These are phyloP conservation scores for Zaprionus capensis DNA, from an alignment of 1,140 invertebrate species.

Conservation along the genomic window DNA sequence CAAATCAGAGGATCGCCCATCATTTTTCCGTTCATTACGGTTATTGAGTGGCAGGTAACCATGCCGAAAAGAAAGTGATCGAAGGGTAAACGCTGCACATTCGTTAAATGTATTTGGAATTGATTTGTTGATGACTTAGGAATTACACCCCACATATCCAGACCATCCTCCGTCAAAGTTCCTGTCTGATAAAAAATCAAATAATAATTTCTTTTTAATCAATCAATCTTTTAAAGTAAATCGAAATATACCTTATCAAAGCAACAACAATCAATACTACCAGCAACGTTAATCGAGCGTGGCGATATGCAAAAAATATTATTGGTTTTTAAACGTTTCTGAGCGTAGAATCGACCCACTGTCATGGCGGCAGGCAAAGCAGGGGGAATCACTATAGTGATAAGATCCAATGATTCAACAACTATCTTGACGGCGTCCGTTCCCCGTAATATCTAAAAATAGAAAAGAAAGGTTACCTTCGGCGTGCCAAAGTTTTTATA, in stretches of 20 bases:
- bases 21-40: constrained; percentile 91
- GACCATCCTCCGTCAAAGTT: constrained; percentile 94
- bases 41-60: constrained; percentile 95
- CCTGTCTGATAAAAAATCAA: constrained; percentile 89
- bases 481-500: no score
- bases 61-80: constrained; percentile 89
- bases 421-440: constrained; percentile 87
- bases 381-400: constrained; percentile 97
- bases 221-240: constrained; percentile 23
- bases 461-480: not conserved
- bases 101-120: constrained; percentile 79
- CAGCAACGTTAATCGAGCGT: constrained; percentile 96
- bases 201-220: not conserved
- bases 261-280: constrained; percentile 97
- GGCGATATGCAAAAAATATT: constrained; percentile 98
- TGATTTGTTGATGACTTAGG: constrained; percentile 85
- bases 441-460: constrained; percentile 85
- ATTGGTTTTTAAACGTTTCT: constrained; percentile 91
- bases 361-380: constrained; percentile 97
- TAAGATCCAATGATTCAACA: constrained; percentile 93
- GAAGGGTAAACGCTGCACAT: constrained; percentile 84
- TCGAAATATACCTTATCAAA: constrained; percentile 95
- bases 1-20: constrained; percentile 95
- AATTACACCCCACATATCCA: constrained; percentile 94
- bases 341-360: constrained; percentile 96